These are phyloP conservation scores for Helicoverpa armigera DNA, from an alignment of 1,140 invertebrate species.

Conservation along the genomic window DNA sequence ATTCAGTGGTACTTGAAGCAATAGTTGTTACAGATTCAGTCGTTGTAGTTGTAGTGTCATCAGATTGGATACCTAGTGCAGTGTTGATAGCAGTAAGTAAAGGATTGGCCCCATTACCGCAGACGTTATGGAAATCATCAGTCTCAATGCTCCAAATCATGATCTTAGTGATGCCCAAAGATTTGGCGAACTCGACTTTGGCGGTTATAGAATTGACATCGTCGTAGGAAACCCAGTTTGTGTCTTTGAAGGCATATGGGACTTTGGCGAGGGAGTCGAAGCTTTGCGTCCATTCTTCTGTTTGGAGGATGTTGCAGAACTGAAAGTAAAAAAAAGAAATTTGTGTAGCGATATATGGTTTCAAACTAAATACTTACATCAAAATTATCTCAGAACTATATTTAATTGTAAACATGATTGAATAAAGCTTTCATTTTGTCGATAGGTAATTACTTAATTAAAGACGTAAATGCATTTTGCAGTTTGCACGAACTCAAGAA, in stretches of 20 bases:
- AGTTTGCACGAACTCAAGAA: neutral
- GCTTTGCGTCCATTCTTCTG: slow-evolving; percentile 68
- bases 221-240: slow-evolving; percentile 93
- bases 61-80: slow-evolving; percentile 48
- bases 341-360: neutral
- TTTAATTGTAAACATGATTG: neutral
- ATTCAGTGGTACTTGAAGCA: too few relatives aligned
- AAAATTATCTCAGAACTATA: neutral
- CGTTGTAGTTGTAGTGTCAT: neutral
- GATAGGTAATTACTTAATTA: too few relatives aligned
- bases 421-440: too few relatives aligned
- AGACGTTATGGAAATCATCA: slow-evolving; percentile 90
- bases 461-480: too few relatives aligned
- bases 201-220: slow-evolving; percentile 86
- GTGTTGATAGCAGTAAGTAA: slow-evolving; percentile 73
- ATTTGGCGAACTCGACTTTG: slow-evolving; percentile 87
- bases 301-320: slow-evolving; percentile 69
- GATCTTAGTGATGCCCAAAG: slow-evolving; percentile 87
- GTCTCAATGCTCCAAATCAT: slow-evolving; percentile 93
- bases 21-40: too few relatives aligned
- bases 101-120: slow-evolving; percentile 85
- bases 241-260: slow-evolving; percentile 89
- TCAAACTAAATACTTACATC: neutral
- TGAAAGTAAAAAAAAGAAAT: slow-evolving; percentile 56
- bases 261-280: slow-evolving; percentile 73